phyloP scores from a whole-genome alignment of 2,113 vertebrate species.

The Ictalurus furcatus region DNA sequence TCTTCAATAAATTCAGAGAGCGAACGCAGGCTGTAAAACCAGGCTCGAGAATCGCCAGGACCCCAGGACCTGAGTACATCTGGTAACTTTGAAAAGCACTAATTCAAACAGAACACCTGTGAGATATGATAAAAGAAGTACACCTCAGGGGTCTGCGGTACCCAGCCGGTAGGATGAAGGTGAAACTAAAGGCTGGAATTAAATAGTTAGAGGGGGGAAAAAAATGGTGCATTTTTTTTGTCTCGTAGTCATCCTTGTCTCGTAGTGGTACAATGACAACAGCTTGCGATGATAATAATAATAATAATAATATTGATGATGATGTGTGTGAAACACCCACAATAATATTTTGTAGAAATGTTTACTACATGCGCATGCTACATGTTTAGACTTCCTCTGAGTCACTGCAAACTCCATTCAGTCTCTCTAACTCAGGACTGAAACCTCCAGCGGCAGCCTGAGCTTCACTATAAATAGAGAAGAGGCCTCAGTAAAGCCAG shows the following conservation, averaged over 20 bases:
- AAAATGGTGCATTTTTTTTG: too few species aligned
- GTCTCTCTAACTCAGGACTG: background rate
- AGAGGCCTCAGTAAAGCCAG: conserved; percentile 65
- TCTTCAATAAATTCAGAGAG: background rate
- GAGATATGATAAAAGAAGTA: too few species aligned
- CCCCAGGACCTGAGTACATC: too few species aligned
- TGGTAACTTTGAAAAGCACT: too few species aligned
- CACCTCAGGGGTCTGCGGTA: too few species aligned
- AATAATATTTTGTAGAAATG: background rate
- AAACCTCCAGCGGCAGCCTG: conserved; percentile 60
- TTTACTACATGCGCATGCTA: background rate
- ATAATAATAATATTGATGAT: too few species aligned
- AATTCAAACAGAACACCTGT: too few species aligned
- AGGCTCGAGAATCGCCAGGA: background rate
- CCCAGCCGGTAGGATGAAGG: background rate
- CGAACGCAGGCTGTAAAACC: background rate
- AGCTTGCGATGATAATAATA: too few species aligned
- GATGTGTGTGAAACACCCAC: too few species aligned
- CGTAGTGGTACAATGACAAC: background rate
- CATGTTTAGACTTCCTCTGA: background rate
- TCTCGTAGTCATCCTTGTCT: too few species aligned
- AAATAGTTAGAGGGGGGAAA: background rate
- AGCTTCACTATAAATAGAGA: conserved; percentile 74
- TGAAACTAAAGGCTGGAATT: background rate
- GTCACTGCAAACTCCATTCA: background rate